Evolutionary conservation across 2,888 invertebrate species (phyloP), one percentile per base, ranked within the genome.

Genomic region (Biston betularia): DNA sequence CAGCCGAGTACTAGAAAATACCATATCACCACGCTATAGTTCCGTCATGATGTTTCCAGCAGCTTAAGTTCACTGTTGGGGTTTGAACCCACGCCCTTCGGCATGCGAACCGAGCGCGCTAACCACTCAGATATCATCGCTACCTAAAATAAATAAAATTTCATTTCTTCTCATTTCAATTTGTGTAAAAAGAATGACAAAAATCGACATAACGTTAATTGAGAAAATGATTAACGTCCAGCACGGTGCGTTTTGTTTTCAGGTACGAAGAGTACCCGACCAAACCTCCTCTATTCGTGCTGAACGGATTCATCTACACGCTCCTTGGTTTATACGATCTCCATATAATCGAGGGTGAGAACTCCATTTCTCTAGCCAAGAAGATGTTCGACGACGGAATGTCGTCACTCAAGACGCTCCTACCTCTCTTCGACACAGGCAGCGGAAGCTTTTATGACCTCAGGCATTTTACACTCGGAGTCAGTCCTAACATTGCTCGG

Each of bases 221-320:
- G 5, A 9, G 40, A 24, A 24, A 24, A 24, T 24, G 24, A 24
- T 24, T 24, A 24, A 3, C 24, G 24, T 24, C 3, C 24, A 24
- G 24, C 24, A 24, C 24, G 24, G 24, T 42, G 42, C 6, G 12
- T 24, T 11, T 12, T 12, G 33, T 6, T 76, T 80, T 2, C 79
- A 95, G 97, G 97, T 99, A 98, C 86, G 99, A 99, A 86, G 99
- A 99, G 87, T 99, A 99, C 89, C 99, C 99, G 0, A 99, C 99
- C 0, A 96, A 96, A 62, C 99, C 99, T 0, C 95, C 98, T 6
- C 96, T 98, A 0, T 99, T 98, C 92, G 99, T 99, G 11, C 95
- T 99, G 34, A 99, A 99, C 92, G 99, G 99, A 50, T 99, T 99
- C 93, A 98, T 99, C 80, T 99, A 99, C 92, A 98, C 99, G 0